Evolutionary conservation across 2,888 invertebrate species (phyloP).

Genomic region (Nysson spinosus): DNA sequence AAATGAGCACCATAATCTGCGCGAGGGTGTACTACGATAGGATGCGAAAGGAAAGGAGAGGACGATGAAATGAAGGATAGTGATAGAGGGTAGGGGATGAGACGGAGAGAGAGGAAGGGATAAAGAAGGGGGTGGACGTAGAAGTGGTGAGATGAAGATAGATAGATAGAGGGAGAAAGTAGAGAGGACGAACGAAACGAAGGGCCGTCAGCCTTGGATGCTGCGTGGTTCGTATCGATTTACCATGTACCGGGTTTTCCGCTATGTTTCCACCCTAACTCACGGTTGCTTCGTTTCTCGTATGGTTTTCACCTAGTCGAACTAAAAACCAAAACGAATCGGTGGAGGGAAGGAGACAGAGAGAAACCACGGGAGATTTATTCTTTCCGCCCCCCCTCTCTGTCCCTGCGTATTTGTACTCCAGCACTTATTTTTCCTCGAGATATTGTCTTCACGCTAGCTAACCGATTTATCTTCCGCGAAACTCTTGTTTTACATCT

Average conservation of each 20-base stretch:
- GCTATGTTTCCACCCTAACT: conserved; percentile 35
- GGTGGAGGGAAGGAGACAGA: too few species aligned
- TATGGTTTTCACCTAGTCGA: conserved; percentile 9
- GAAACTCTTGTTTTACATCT: too few species aligned
- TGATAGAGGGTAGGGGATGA: conserved; percentile 36
- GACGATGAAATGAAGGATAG: conserved; percentile 4
- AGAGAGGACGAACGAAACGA: conserved; percentile 13
- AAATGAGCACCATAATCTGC: conserved; percentile 35
- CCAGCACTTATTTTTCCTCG: conserved; percentile 2
- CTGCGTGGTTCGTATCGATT: conserved; percentile 66
- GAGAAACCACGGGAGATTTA: conserved; percentile 19
- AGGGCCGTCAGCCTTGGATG: conserved; percentile 58
- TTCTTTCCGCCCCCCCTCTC: conserved; percentile 18
- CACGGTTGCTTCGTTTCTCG: conserved; percentile 12
- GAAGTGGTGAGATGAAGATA: conserved; percentile 34
- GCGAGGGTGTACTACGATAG: conserved; percentile 22
- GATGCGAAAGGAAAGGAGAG: conserved; percentile 8
- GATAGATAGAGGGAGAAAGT: conserved; percentile 13
- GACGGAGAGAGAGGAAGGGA: conserved; percentile 32
- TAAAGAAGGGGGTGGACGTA: background rate
- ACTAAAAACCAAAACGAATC: too few species aligned
- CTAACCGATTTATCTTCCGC: too few species aligned
- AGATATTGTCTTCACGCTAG: too few species aligned
- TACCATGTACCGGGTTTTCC: conserved; percentile 58
- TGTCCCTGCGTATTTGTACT: conserved; percentile 2